Base-by-base conservation (phyloP, 2,797 vertebrate genomes). In the Eremophila alpestris region DNA sequence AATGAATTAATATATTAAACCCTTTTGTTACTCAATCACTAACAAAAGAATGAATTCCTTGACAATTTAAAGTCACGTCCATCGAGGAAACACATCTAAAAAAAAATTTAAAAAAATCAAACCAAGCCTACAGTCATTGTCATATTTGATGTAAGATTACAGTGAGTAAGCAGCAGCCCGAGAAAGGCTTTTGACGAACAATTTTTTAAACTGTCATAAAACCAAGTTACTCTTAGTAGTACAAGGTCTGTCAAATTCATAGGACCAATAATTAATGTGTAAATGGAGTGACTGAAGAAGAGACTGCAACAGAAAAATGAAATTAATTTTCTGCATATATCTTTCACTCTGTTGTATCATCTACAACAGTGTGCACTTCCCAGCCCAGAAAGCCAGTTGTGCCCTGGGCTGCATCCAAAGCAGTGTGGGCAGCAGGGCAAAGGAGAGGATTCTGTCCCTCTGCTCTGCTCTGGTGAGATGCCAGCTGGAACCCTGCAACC, bases 381-480 rank as follows among this genome's bases (percentile, higher is more conserved):
- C 17, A 67, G 34, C 21, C 30, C 46, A 81, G 62, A 41, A 36
- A 32, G 9, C 19, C 34, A 74, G 0, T 5, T 8, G 5, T 36
- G 8, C 68, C 32, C 46, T 41, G 34, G 46, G 62, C 21, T 60
- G 18, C 62, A 55, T 48, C 19, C 12, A 36, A 49, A 82, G 48
- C 16, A 55, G 34, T 0, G 0, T 17, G 30, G 15, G 2, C 48
- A 81, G 62, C 16, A 75, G 34, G 41, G 19, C 2, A 0, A 55
- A 48, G 32, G 15, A 68, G 16, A 1, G 9, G 19, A 68, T 43
- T 62, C 32, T 60, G 5, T 12, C 10, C 34, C 46, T 60, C 54
- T 74, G 29, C 32, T 74, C 69, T 30, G 22, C 34, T 52, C 43
- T 51, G 19, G 2, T 29, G 40, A 67, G 30, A 41, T 6, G 30